Base-by-base conservation (phyloP, 2,113 vertebrate genomes). In the Bambusicola thoracicus region DNA sequence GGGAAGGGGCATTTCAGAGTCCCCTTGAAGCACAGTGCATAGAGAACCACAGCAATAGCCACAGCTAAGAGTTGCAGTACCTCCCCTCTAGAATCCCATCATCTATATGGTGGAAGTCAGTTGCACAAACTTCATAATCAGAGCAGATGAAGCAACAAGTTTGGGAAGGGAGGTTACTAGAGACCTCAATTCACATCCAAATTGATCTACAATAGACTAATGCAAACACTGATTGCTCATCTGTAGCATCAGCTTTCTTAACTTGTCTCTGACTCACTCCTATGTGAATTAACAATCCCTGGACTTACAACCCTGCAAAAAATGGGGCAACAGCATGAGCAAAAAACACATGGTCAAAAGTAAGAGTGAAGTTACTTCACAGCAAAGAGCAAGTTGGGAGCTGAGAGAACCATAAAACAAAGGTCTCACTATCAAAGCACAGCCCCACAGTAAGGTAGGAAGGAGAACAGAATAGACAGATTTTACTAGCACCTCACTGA, bases 71-170 rank as follows among this genome's bases (percentile, higher is more conserved):
- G 3, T 5, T 0, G 0, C 3, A 0, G 4, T 9, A 16, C 4
- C 1, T 53, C 43, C 13, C 2, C 16, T 62, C 41, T 21, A 4
- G 30, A 12, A 14, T 13, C 43, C 30, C 15, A 10, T 34, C 3
- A 11, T 32, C 48, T 11, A 9, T 18, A 7, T 19, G 3, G 5
- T 46, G 25, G 25, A 20, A 66, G 19, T 6, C 0, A 0, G 8
- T 12, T 18, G 2, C 0, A 2, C 0, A 0, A 85, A 15, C 18
- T n/a, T 56, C 8, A 1, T 1, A 1, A 21, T 40, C 22, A 12
- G 9, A 55, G 41, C 8, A 11, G 3, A 1, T 2, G 1, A 38
- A 2, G 13, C 9, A 11, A 21, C 0, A 7, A 6, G 6, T 11
- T 19, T 69, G 11, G 13, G 11, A 49, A 14, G 13, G 4, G 22